Evolutionary conservation across 2,797 vertebrate genomes (phyloP).

Genomic region (Sebastes kiyomatsui): DNA sequence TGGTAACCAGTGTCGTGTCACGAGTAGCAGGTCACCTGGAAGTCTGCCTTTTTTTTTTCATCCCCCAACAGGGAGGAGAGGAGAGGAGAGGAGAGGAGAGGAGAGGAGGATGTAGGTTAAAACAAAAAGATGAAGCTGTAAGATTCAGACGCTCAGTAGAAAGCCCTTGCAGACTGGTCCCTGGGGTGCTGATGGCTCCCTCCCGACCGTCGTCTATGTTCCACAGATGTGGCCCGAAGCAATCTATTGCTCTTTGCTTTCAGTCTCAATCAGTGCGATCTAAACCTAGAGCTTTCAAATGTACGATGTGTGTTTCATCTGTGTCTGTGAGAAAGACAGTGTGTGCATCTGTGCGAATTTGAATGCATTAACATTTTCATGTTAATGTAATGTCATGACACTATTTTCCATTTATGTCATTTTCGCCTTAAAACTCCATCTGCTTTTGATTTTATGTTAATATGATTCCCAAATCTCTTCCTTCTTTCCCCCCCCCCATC

Average conservation of each 20-base stretch:
- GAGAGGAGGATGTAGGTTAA: not conserved
- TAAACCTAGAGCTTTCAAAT: conserved; percentile 13
- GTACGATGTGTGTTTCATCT: not conserved
- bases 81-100: not conserved
- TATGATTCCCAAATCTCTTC: not conserved
- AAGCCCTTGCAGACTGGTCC: conserved; percentile 33
- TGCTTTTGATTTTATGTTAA: conserved; percentile 28
- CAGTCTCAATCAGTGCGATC: not conserved
- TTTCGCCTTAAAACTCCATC: conserved; percentile 23
- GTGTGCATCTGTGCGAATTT: conserved; percentile 7
- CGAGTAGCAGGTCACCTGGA: conserved; percentile 78
- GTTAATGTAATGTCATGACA: conserved; percentile 25
- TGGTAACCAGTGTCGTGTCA: conserved; percentile 79
- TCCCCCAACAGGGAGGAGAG: conserved; percentile 11
- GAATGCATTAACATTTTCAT: conserved; percentile 12
- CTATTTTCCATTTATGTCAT: conserved; percentile 31
- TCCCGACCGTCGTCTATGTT: conserved; percentile 33
- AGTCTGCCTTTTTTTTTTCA: conserved; percentile 48
- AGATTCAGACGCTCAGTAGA: conserved; percentile 1
- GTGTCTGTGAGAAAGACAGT: not conserved
- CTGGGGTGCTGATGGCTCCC: conserved; percentile 30
- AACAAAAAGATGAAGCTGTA: conserved; percentile 18
- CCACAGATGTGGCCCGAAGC: conserved; percentile 33
- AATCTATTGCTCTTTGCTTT: conserved; percentile 25
- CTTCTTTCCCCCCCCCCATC: not conserved